These are phyloP conservation scores for Tipula helvola DNA, from an alignment of 2,888 invertebrate species.

Conservation along the genomic window DNA sequence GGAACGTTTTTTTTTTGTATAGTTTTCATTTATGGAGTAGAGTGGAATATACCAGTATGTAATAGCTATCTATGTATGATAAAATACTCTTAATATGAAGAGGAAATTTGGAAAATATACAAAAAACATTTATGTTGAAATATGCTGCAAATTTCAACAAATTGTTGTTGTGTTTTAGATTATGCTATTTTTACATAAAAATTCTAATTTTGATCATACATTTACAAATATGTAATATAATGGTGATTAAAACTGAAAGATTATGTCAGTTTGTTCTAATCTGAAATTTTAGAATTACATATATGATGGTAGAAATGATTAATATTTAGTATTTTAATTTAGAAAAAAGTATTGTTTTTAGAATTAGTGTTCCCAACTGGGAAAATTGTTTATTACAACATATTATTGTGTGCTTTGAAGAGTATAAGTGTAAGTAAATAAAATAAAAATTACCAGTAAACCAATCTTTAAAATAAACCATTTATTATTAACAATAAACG, in stretches of 20 bases:
- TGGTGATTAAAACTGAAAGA: not conserved
- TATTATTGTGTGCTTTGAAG: too few relatives aligned
- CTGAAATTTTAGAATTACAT: too few relatives aligned
- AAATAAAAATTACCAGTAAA: too few relatives aligned
- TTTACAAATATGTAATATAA: not conserved
- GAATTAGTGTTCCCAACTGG: too few relatives aligned
- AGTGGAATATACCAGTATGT: not conserved
- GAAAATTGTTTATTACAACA: too few relatives aligned
- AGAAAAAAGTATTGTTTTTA: too few relatives aligned
- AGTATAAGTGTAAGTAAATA: too few relatives aligned
- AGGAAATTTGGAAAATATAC: not conserved
- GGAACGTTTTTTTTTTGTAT: not conserved
- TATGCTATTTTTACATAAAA: not conserved
- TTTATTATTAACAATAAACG: too few relatives aligned
- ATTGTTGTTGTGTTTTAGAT: not conserved
- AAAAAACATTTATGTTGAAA: not conserved
- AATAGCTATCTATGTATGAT: not conserved
- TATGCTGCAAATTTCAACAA: not conserved
- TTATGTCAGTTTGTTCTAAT: not conserved
- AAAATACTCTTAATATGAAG: not conserved
- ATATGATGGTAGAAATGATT: too few relatives aligned
- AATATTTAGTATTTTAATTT: too few relatives aligned
- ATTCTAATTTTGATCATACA: not conserved
- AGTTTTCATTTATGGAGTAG: not conserved
- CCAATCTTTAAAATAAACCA: too few relatives aligned